Conservation (phyloP, 2,797 vertebrate genomes). For the Enteromius fasciolatus region DNA sequence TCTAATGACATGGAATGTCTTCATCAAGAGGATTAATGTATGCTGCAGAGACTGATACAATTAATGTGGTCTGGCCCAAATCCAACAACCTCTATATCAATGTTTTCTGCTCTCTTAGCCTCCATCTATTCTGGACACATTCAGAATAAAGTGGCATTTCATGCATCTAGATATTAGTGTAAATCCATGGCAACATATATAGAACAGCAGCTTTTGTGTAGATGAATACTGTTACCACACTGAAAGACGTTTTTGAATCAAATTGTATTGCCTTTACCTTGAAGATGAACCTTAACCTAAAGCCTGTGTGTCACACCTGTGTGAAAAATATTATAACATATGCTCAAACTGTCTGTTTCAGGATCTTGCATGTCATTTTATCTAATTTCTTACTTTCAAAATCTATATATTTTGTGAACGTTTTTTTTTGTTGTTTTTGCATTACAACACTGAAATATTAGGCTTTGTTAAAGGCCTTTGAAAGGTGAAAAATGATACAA, state of each 20-base stretch:
- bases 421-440: too few species aligned
- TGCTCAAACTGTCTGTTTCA: neutral
- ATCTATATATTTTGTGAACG: neutral
- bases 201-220: neutral
- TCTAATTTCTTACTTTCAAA: neutral
- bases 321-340: neutral
- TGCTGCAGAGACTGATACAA: neutral
- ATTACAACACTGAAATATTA: neutral
- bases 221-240: neutral
- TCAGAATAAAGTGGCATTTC: neutral
- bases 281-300: conserved; percentile 5
- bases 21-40: conserved; percentile 6
- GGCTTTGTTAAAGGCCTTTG: neutral
- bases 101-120: neutral
- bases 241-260: conserved; percentile 1
- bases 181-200: neutral
- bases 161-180: neutral
- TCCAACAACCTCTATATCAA: neutral
- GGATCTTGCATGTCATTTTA: neutral
- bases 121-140: conserved; percentile 4
- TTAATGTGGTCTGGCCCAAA: neutral
- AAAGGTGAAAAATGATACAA: neutral
- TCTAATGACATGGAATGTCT: neutral
- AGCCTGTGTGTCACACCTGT: neutral
- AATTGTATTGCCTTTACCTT: neutral